These are phyloP conservation scores for Plagodis dolabraria DNA, from an alignment of 2,888 invertebrate species.

Conservation along the genomic window DNA sequence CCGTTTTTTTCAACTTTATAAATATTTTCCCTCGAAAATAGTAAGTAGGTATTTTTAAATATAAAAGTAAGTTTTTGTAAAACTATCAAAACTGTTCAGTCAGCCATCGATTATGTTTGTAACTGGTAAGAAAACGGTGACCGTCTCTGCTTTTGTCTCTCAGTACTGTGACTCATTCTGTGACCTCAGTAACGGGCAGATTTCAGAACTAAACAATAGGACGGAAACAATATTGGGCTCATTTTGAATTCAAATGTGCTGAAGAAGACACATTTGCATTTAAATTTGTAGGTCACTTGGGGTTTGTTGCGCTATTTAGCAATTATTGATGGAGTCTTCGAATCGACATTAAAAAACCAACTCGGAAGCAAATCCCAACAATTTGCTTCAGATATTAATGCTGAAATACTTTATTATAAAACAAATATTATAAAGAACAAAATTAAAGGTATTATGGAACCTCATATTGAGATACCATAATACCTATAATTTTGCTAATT, in stretches of 20 bases:
- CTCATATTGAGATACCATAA: too few species aligned
- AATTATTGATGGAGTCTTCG: not conserved
- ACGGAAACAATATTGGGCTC: constrained; percentile 14
- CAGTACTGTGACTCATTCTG: not conserved
- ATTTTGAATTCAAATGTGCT: constrained; percentile 5
- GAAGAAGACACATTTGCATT: constrained; percentile 4
- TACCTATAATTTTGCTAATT: too few species aligned
- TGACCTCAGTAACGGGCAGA: constrained; percentile 5
- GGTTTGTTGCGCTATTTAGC: not conserved
- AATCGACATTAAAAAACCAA: too few species aligned
- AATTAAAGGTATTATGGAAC: too few species aligned
- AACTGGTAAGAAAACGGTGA: constrained; percentile 19
- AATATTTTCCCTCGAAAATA: not conserved
- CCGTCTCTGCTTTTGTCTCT: constrained; percentile 17
- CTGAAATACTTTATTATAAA: too few species aligned
- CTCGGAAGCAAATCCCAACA: too few species aligned
- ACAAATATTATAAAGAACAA: too few species aligned
- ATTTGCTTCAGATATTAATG: too few species aligned
- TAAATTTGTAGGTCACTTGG: not conserved
- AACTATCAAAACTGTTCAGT: constrained; percentile 20
- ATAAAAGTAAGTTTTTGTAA: not conserved
- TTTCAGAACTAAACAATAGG: constrained; percentile 19
- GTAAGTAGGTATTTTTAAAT: too few species aligned
- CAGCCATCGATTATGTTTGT: constrained; percentile 14
- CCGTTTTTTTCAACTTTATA: not conserved